Percentiles rank a stretch among this genome's conserved stretches.
These are phyloP conservation scores for Coracias cyanogaster DNA, from an alignment of 2,797 vertebrate genomes.

Conservation along the genomic window DNA sequence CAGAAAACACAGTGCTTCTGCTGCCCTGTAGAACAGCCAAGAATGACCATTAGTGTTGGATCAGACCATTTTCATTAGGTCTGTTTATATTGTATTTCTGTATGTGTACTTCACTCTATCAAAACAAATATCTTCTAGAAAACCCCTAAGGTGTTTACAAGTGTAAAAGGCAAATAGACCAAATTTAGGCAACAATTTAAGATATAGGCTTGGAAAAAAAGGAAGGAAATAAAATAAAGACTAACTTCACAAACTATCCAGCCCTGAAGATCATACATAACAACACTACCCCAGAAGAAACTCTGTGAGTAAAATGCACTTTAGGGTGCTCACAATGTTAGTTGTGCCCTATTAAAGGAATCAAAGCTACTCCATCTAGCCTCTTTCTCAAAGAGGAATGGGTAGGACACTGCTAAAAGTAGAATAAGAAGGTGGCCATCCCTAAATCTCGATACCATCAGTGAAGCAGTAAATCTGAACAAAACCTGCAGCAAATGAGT, in stretches of 20 bases:
- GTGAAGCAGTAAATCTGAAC: neutral
- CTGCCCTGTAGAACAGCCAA: slow-evolving; percentile 14
- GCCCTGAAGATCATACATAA: neutral
- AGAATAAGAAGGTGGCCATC: neutral
- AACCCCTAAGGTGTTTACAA: neutral
- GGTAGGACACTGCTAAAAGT: neutral
- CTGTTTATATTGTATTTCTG: slow-evolving; percentile 42
- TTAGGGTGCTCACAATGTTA: neutral
- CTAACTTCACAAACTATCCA: neutral
- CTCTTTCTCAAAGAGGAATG: neutral
- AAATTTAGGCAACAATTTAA: neutral
- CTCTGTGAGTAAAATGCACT: neutral
- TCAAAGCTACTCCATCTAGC: neutral
- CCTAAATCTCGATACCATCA: neutral
- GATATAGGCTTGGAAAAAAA: neutral
- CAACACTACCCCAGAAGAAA: neutral
- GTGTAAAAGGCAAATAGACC: neutral
- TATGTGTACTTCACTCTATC: neutral
- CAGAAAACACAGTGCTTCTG: neutral
- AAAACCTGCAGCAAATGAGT: neutral
- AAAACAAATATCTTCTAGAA: slow-evolving; percentile 15
- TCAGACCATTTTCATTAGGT: slow-evolving; percentile 26
- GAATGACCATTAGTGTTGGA: slow-evolving; percentile 29
- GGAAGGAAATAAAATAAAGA: neutral
- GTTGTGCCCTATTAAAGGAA: neutral